These are phyloP conservation scores for Nebria ingens DNA, from an alignment of 1,140 invertebrate species.

Conservation along the genomic window DNA sequence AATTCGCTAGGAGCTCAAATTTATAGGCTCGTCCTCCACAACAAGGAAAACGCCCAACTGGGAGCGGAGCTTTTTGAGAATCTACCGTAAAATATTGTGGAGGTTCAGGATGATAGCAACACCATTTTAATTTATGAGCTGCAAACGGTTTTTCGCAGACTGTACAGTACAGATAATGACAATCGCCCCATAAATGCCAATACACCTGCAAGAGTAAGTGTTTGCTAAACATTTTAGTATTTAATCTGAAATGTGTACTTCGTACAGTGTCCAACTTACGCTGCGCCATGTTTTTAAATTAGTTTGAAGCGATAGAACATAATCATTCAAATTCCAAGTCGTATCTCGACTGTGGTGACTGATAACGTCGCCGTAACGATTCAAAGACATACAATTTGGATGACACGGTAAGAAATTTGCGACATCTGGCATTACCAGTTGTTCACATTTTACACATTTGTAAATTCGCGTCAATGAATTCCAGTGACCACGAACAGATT, in stretches of 20 bases:
- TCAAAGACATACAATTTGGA: constrained; percentile 55
- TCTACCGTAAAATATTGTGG: constrained; percentile 66
- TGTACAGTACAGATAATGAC: constrained; percentile 68
- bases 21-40: constrained; percentile 69
- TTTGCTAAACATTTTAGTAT: too few species aligned
- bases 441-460: constrained; percentile 53
- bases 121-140: constrained; percentile 66
- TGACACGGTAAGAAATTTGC: constrained; percentile 55
- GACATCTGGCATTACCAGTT: constrained; percentile 47
- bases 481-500: constrained; percentile 65
- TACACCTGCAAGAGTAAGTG: too few species aligned
- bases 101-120: constrained; percentile 61
- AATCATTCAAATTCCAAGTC: constrained; percentile 74
- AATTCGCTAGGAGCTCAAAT: constrained; percentile 27
- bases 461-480: constrained; percentile 64
- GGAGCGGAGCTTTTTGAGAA: constrained; percentile 47
- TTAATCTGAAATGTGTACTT: too few species aligned
- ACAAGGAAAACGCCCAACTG: constrained; percentile 67
- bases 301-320: constrained; percentile 61
- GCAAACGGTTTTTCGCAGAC: constrained; percentile 67
- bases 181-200: constrained; percentile 74
- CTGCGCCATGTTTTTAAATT: constrained; percentile 77
- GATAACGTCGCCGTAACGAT: constrained; percentile 35
- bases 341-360: constrained; percentile 38
- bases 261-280: constrained; percentile 94